phyloP scores from a whole-genome alignment of 1,140 invertebrate species.

The Tetranychus cinnabarinus region DNA sequence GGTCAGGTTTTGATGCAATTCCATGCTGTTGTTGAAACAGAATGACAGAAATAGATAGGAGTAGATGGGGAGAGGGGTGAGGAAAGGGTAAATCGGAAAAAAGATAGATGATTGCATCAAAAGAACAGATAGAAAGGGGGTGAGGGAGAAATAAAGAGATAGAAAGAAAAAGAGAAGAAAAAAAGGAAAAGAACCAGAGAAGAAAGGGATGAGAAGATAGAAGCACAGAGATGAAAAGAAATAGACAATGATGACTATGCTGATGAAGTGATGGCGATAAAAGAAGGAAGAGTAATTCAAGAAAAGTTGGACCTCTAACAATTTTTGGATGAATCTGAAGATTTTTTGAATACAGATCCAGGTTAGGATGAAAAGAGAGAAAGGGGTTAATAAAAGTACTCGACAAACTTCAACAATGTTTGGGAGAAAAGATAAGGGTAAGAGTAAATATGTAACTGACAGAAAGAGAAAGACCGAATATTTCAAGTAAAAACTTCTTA shows the following conservation, averaged over 20 bases:
- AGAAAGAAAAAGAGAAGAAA: not conserved
- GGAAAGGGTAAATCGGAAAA: too few species aligned
- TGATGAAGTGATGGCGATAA: not conserved
- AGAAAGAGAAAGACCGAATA: too few species aligned
- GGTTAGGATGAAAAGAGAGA: too few species aligned
- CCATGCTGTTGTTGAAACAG: constrained; percentile 5
- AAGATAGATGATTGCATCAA: too few species aligned
- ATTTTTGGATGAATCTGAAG: too few species aligned
- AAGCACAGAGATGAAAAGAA: not conserved
- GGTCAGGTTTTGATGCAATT: constrained; percentile 9
- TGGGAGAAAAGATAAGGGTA: too few species aligned
- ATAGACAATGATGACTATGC: not conserved
- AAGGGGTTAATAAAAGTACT: too few species aligned
- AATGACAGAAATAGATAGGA: not conserved
- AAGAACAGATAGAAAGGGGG: not conserved
- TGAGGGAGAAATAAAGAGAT: not conserved
- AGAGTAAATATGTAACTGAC: too few species aligned
- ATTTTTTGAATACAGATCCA: too few species aligned
- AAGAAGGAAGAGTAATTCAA: not conserved
- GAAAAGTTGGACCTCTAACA: not conserved
- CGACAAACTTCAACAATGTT: too few species aligned
- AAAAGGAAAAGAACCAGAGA: not conserved
- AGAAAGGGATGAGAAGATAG: not conserved
- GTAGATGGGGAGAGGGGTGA: not conserved
- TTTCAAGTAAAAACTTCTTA: too few species aligned